Evolutionary conservation across 2,888 invertebrate species (phyloP).

Genomic region (Trichogramma evanescens): DNA sequence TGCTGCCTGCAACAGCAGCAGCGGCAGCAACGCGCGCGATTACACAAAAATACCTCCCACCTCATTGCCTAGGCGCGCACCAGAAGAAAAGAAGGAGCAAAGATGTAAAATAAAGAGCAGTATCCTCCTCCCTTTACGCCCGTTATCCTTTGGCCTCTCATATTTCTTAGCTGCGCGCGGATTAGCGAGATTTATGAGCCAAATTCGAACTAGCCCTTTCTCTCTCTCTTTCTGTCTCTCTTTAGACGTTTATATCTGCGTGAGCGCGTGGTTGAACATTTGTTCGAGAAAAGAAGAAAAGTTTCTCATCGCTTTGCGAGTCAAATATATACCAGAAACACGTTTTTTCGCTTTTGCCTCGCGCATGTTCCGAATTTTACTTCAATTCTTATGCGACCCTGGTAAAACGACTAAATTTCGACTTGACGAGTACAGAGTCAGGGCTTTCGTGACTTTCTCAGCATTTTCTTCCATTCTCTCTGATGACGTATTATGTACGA

Average conservation of each 20-base stretch:
- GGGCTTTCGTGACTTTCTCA: too few relatives aligned
- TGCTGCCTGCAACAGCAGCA: too few relatives aligned
- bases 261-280: background rate
- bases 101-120: slow-evolving; percentile 1
- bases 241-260: background rate
- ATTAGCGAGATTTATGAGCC: slow-evolving; percentile 33
- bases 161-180: slow-evolving; percentile 32
- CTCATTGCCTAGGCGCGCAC: background rate
- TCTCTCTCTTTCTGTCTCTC: background rate
- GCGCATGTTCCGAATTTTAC: too few relatives aligned
- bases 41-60: background rate
- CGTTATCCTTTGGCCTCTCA: slow-evolving; percentile 13
- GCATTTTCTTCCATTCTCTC: too few relatives aligned
- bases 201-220: slow-evolving; percentile 18
- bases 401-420: too few relatives aligned
- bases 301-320: slow-evolving; percentile 12
- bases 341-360: too few relatives aligned
- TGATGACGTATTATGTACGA: too few relatives aligned
- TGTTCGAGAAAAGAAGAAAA: background rate
- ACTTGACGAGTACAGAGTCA: too few relatives aligned
- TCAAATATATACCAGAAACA: slow-evolving; percentile 2
- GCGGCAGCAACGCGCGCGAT: background rate
- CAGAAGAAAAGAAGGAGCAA: background rate
- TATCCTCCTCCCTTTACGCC: slow-evolving; percentile 13
- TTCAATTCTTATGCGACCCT: too few relatives aligned